Base-by-base conservation (phyloP, 2,113 vertebrate species). In the Corydoras maculifer region DNA sequence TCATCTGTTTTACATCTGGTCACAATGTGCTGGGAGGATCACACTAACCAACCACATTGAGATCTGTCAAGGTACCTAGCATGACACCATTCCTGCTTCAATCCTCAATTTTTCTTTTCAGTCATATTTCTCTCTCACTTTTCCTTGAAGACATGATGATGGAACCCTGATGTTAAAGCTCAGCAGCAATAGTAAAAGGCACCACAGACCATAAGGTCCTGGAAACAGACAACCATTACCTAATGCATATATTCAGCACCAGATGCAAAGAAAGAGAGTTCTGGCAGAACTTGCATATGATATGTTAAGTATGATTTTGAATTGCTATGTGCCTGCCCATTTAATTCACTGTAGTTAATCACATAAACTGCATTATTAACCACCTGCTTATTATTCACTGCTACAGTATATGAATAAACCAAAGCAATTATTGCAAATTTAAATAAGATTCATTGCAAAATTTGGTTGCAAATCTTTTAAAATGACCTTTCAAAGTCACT, bases 1-100 rank as follows among this genome's bases (percentile, higher is more conserved):
- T 73, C 55, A 58, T 59, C 48, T 18, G 50, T 55, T 72, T 29
- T 67, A 77, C 78, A 80, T 80, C 78, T 80, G 78, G 75, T 43
- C 31, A 54, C 78, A 77, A 72, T 59, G 62, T 75, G 62, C 30
- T 57, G 65, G 58, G 15, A 29, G 59, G 67, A 77, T 70, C 69
- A 75, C 11, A 57, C 62, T 75, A 59, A 77, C 48, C 67, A 58
- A 72, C 58, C 49, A 2, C 53, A 62, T 66, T 66, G 76, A 18
- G 51, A 77, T 67, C 75, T 72, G 72, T 79, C 48, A 71, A 51
- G 64, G 48, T 50, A 54, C 71, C 55, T 62, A 69, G 15, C 31
- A 67, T 58, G 51, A 73, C 58, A 50, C 49, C 53, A 43, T 64
- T 61, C 70, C 50, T 50, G 43, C 58, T 58, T 15, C 63, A 53